Evolutionary conservation across 2,797 vertebrate species (phyloP), one percentile per base, ranked within the genome.

Genomic region (Chaetodon trifasciatus): DNA sequence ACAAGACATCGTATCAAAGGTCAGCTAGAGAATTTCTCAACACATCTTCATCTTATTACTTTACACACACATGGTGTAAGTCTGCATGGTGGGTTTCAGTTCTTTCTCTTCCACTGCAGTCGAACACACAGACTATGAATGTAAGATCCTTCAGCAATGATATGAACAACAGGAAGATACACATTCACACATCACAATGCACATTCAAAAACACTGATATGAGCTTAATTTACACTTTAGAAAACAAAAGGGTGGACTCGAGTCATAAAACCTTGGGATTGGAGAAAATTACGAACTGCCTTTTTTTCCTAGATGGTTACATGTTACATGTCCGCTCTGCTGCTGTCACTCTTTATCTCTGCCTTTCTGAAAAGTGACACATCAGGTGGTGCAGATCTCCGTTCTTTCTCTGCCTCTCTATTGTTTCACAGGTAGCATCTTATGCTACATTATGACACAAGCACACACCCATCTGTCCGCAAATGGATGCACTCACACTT

Each of bases 11-110:
- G 21, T 56, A 42, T 40, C 37, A 67, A 16, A 35, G 50, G 50
- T 49, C 64, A 58, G 44, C 17, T n/a, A 8, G 32, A 63, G 35
- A 42, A 21, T 76, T 49, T n/a, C 17, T 70, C 64, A 63, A 69
- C 63, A 60, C 11, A 2, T 47, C 21, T 40, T 23, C 7, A 1
- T 56, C 17, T 44, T 23, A 42, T 21, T 57, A 10, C 2, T 76
- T 23, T 71, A 23, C 23, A 37, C 50, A n/a, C 15, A 46, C 8
- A 11, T 8, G 9, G 7, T 21, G 8, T 23, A 32, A 1, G 35
- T 11, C 17, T 39, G 4, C 0, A 42, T 55, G 28, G n/a, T 61
- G 46, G 24, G 11, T 44, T 63, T 63, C 35, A 42, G 6, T 17
- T 44, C 0, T 44, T 65, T 39, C 37, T 64, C 60, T 17, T 56